A percentile compares a stretch with the other conserved stretches of the same genome.
phyloP scores from a whole-genome alignment of 2,113 vertebrate species.

The Neodon shergylaensis region DNA sequence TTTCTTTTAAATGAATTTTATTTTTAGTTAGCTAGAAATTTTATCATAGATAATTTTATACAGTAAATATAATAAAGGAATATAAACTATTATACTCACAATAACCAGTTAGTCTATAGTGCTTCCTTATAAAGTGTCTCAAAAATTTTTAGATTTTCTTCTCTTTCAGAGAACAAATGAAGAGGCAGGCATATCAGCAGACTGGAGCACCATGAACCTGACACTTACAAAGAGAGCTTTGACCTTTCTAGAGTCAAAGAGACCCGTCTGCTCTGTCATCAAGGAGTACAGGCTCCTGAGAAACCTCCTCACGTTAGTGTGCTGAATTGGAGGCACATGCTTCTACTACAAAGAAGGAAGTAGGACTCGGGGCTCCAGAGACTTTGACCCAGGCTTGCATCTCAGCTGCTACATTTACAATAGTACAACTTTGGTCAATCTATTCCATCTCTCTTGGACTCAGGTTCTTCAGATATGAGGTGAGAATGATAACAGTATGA shows the following conservation, averaged over 20 bases:
- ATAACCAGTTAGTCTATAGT: not conserved
- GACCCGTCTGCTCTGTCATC: not conserved
- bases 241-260: not conserved
- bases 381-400: not conserved
- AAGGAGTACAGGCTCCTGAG: not conserved
- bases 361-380: not conserved
- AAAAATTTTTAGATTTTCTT: conserved; percentile 15
- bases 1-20: conserved; percentile 46
- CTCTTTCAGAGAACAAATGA: conserved; percentile 26
- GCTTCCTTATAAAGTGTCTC: conserved; percentile 12
- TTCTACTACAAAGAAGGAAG: not conserved
- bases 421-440: not conserved
- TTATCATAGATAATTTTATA: conserved; percentile 21
- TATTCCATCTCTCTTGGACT: not conserved
- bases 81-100: conserved; percentile 5
- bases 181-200: not conserved
- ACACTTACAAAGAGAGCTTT: not conserved
- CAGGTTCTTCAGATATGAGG: not conserved
- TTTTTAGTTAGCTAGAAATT: conserved; percentile 28
- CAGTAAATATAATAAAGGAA: not conserved
- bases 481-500: not conserved
- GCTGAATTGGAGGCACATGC: not conserved
- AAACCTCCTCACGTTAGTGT: not conserved
- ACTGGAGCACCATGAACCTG: not conserved
- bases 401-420: not conserved